Percentiles rank a stretch among this genome's conserved stretches.
Evolutionary conservation across 2,797 vertebrate species (phyloP).

Genomic region (Heterohyrax brucei): DNA sequence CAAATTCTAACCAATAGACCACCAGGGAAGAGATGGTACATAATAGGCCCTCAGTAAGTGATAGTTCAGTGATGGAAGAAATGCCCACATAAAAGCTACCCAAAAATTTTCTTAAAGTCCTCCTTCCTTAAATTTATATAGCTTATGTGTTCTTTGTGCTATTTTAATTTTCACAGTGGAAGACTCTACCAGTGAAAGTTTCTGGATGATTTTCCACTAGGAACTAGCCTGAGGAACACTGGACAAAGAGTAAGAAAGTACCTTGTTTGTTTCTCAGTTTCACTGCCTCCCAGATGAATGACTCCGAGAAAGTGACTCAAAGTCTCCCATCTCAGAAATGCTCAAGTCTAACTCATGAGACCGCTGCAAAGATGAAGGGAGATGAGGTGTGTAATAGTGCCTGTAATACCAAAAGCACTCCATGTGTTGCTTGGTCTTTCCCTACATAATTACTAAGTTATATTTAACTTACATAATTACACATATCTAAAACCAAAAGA

Average conservation of each 20-base stretch:
- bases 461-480: neutral
- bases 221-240: neutral
- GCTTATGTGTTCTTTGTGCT: neutral
- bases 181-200: neutral
- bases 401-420: neutral
- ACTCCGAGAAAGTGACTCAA: neutral
- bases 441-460: neutral
- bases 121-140: neutral
- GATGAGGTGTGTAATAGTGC: neutral
- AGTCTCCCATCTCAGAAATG: neutral
- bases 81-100: neutral
- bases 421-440: neutral
- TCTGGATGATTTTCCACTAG: neutral
- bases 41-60: neutral
- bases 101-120: neutral
- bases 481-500: neutral
- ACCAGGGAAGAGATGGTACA: neutral
- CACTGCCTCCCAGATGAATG: neutral
- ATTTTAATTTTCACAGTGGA: constrained; percentile 24
- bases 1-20: too few relatives aligned
- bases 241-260: neutral
- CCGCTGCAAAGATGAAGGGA: neutral
- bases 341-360: neutral
- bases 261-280: neutral
- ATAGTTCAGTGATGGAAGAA: neutral